Evolutionary conservation across 2,113 vertebrate genomes (phyloP).

Genomic region (Potamarius usumacintae): DNA sequence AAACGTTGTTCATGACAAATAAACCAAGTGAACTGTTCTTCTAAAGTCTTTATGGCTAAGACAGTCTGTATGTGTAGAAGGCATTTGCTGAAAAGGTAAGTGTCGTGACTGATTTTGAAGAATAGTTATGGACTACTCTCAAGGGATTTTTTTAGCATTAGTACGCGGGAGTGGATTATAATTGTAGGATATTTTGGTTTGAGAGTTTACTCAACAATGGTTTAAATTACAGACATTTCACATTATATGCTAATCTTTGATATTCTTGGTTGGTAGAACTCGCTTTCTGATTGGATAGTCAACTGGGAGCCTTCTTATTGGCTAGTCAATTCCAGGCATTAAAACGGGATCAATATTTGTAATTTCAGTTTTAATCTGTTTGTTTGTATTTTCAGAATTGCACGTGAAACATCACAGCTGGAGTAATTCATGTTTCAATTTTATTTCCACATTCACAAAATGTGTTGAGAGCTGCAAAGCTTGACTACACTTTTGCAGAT

Average conservation of each 20-base stretch:
- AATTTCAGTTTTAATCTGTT: not conserved
- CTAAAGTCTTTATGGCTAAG: not conserved
- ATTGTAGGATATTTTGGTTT: not conserved
- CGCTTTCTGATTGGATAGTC: not conserved
- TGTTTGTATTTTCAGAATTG: too few species aligned
- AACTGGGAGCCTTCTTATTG: not conserved
- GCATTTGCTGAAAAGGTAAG: not conserved
- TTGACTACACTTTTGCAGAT: too few species aligned
- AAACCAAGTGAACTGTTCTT: conserved; percentile 10
- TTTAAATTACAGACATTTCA: not conserved
- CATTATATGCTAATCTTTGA: not conserved
- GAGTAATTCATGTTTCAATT: too few species aligned
- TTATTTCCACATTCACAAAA: too few species aligned
- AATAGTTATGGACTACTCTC: not conserved
- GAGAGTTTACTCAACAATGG: not conserved
- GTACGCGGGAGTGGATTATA: not conserved
- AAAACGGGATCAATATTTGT: not conserved
- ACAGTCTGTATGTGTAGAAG: not conserved
- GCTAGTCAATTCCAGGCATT: not conserved
- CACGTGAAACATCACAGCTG: too few species aligned
- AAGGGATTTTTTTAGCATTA: not conserved
- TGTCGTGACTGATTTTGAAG: not conserved
- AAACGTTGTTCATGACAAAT: not conserved
- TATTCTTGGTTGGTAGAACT: not conserved
- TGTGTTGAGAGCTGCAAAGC: too few species aligned